Evolutionary conservation across 2,113 vertebrate species (phyloP).

Genomic region (Thermophis baileyi): DNA sequence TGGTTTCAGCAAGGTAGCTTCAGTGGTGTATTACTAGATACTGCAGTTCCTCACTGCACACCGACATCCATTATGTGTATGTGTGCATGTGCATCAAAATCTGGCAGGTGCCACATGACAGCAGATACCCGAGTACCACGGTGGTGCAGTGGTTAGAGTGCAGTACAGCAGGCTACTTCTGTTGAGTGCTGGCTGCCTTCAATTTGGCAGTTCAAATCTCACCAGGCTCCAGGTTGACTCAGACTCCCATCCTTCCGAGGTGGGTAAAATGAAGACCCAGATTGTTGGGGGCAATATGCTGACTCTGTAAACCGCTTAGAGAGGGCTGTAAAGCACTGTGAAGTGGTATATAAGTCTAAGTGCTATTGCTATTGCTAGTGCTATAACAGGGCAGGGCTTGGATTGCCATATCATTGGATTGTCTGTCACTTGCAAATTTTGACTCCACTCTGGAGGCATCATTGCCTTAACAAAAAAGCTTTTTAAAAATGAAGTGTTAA

Average conservation of each 20-base stretch:
- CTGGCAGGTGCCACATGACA: not conserved
- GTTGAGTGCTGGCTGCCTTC: too few relatives aligned
- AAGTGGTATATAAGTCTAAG: too few relatives aligned
- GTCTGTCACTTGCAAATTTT: not conserved
- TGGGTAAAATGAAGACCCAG: too few relatives aligned
- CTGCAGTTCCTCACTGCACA: not conserved
- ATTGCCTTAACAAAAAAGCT: not conserved
- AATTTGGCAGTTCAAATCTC: too few relatives aligned
- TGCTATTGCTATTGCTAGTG: too few relatives aligned
- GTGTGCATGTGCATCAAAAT: not conserved
- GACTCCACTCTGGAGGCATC: not conserved
- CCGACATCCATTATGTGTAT: not conserved
- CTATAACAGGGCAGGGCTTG: not conserved
- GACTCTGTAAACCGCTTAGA: too few relatives aligned
- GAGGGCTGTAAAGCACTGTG: too few relatives aligned
- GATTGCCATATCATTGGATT: not conserved
- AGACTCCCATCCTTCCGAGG: too few relatives aligned
- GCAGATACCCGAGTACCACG: not conserved
- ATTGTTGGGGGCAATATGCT: too few relatives aligned
- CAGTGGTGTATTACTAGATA: not conserved
- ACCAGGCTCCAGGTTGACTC: too few relatives aligned
- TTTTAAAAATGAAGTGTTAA: not conserved
- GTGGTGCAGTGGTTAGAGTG: too few relatives aligned
- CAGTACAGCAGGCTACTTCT: too few relatives aligned
- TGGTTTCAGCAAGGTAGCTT: not conserved